A percentile compares a stretch with the other conserved stretches of the same genome.
Conservation (phyloP, 2,888 invertebrate species). For the Orthosia incerta region DNA sequence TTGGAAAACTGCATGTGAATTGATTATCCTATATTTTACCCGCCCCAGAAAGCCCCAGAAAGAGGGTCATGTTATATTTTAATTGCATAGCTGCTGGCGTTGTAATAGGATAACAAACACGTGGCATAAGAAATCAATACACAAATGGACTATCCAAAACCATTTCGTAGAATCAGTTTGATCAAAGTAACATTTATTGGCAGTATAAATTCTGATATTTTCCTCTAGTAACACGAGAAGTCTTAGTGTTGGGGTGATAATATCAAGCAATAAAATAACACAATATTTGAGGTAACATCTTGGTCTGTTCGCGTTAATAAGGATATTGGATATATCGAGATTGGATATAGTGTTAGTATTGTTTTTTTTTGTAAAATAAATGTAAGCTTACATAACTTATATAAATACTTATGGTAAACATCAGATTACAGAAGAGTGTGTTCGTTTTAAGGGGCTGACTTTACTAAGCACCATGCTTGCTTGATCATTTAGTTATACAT, state of each 20-base stretch:
- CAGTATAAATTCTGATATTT: conserved; percentile 25
- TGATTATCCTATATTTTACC: too few relatives aligned
- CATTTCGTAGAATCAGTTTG: neutral
- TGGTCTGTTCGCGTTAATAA: conserved; percentile 19
- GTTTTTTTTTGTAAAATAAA: too few relatives aligned
- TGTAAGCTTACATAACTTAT: too few relatives aligned
- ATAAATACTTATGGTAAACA: too few relatives aligned
- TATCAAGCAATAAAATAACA: conserved; percentile 33
- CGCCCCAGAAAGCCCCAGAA: too few relatives aligned
- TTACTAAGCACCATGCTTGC: too few relatives aligned
- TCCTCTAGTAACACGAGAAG: conserved; percentile 30
- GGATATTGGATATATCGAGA: conserved; percentile 3
- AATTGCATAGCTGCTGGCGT: too few relatives aligned
- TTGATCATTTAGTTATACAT: too few relatives aligned
- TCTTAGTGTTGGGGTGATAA: conserved; percentile 7
- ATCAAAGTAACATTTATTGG: conserved; percentile 8
- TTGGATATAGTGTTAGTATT: neutral
- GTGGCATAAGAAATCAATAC: neutral
- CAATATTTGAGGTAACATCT: conserved; percentile 8
- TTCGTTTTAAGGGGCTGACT: too few relatives aligned
- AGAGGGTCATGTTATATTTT: too few relatives aligned
- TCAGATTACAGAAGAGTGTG: too few relatives aligned
- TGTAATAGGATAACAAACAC: neutral
- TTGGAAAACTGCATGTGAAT: too few relatives aligned
- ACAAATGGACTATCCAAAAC: neutral